Evolutionary conservation across 2,888 invertebrate genomes (phyloP).

Genomic region (Blastobasis lacticolella): DNA sequence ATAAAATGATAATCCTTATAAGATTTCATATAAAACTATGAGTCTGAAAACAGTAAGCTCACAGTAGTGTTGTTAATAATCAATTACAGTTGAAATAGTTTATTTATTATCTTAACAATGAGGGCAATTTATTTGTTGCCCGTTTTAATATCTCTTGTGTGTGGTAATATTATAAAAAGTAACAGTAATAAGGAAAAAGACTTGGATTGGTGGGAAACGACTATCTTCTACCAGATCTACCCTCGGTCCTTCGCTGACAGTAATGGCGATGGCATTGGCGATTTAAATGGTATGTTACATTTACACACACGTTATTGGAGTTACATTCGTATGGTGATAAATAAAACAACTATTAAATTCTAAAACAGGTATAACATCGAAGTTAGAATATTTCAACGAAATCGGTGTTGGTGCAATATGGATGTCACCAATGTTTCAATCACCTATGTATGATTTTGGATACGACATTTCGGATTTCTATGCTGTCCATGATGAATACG

Average conservation of each 20-base stretch:
- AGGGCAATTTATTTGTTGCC: conserved; percentile 33
- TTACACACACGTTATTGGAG: not conserved
- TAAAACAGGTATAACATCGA: conserved; percentile 73
- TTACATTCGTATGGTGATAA: too few species aligned
- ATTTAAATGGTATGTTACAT: conserved; percentile 60
- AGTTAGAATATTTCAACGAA: conserved; percentile 77
- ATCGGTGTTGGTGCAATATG: conserved; percentile 80
- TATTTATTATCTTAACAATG: conserved; percentile 22
- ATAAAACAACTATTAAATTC: not conserved
- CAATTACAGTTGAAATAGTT: not conserved
- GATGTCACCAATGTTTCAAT: conserved; percentile 82
- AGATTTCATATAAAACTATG: too few species aligned
- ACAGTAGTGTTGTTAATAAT: too few species aligned
- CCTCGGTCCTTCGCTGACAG: conserved; percentile 86
- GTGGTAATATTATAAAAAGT: conserved; percentile 24
- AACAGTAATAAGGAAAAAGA: conserved; percentile 23
- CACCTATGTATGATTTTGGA: conserved; percentile 87
- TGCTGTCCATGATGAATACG: conserved; percentile 80
- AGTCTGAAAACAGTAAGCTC: too few species aligned
- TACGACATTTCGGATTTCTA: conserved; percentile 85
- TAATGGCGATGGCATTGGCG: conserved; percentile 60
- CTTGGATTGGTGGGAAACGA: conserved; percentile 83
- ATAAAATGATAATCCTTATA: too few species aligned
- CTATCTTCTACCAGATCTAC: conserved; percentile 86
- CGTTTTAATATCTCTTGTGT: conserved; percentile 21